Evolutionary conservation across 2,888 invertebrate species (phyloP).

Genomic region (Argyresthia albistria): DNA sequence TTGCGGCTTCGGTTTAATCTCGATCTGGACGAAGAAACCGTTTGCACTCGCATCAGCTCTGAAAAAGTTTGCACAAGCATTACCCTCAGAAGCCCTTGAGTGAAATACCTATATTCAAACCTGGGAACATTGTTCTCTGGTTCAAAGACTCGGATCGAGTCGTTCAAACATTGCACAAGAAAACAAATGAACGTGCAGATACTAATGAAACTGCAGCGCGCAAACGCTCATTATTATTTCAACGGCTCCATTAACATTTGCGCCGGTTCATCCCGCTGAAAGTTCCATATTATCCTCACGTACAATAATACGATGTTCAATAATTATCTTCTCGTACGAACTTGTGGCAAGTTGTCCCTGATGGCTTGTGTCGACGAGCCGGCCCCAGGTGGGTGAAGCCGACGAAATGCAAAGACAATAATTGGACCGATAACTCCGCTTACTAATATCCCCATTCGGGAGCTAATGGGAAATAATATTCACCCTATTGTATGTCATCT

Average conservation of each 20-base stretch:
- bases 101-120: too few species aligned
- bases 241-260: constrained; percentile 1
- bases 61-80: constrained; percentile 4
- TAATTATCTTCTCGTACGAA: constrained; percentile 8
- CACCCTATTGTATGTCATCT: constrained; percentile 4
- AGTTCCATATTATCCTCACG: constrained; percentile 1
- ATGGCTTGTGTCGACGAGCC: constrained; percentile 6
- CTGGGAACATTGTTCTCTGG: too few species aligned
- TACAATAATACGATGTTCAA: constrained; percentile 9
- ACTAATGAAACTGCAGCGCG: too few species aligned
- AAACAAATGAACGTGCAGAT: too few species aligned
- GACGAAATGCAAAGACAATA: constrained; percentile 8
- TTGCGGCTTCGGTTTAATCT: constrained; percentile 20
- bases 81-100: neutral
- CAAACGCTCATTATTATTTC: neutral
- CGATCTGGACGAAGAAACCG: constrained; percentile 15
- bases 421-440: constrained; percentile 9
- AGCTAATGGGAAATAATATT: constrained; percentile 3
- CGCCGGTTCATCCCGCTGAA: neutral
- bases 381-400: constrained; percentile 10
- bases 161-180: too few species aligned
- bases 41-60: constrained; percentile 10
- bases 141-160: too few species aligned
- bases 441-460: constrained; percentile 5
- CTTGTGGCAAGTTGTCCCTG: constrained; percentile 4